Evolutionary conservation across 1,140 invertebrate genomes (phyloP).

Genomic region (Bicyclus anynana): DNA sequence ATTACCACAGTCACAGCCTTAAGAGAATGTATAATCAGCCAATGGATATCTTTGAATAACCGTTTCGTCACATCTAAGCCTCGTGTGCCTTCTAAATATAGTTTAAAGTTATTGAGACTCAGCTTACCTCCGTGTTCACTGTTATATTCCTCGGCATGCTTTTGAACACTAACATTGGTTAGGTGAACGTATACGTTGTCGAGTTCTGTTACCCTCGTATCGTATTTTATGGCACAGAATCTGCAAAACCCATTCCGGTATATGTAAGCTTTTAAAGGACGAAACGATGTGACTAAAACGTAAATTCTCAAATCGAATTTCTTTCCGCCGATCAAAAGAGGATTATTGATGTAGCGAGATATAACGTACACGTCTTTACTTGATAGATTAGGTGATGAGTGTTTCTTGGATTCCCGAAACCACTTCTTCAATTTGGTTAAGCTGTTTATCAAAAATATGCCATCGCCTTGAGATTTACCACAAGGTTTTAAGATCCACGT

Average conservation of each 20-base stretch:
- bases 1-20: too few species aligned
- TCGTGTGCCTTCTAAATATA: too few species aligned
- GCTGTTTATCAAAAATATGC: slow-evolving; percentile 93
- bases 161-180: too few species aligned
- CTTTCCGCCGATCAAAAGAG: slow-evolving; percentile 90
- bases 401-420: slow-evolving; percentile 87
- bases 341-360: slow-evolving; percentile 92
- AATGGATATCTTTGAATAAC: too few species aligned
- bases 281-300: slow-evolving; percentile 89
- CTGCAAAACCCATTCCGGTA: slow-evolving; percentile 90
- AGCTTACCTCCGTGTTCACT: slow-evolving; percentile 95
- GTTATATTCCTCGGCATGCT: too few species aligned
- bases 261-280: slow-evolving; percentile 88
- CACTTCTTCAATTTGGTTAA: slow-evolving; percentile 91
- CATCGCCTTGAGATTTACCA: slow-evolving; percentile 80
- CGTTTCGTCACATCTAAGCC: too few species aligned
- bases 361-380: slow-evolving; percentile 93
- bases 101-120: slow-evolving; percentile 92
- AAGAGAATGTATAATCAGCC: too few species aligned
- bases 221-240: too few species aligned
- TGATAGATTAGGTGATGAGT: slow-evolving; percentile 73
- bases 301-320: slow-evolving; percentile 93
- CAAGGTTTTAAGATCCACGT: slow-evolving; percentile 75
- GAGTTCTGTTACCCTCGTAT: too few species aligned
- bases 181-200: too few species aligned